A percentile compares a stretch with the other conserved stretches of the same genome.
Evolutionary conservation across 1,140 invertebrate genomes (phyloP).

Genomic region (Saxidomus purpurata): DNA sequence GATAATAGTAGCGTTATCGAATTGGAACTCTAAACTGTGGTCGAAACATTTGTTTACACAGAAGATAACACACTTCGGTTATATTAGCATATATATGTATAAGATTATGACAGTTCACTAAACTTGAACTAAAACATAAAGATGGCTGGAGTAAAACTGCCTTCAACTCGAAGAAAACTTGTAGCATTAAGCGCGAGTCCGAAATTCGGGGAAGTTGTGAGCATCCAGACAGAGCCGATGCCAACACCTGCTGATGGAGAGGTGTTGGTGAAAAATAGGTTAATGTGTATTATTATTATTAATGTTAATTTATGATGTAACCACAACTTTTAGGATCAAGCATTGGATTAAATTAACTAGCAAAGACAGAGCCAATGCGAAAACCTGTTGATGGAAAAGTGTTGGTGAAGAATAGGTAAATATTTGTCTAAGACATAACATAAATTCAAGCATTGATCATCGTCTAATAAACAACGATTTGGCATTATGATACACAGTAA

Average conservation of each 20-base stretch:
- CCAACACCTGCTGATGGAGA: slow-evolving; percentile 73
- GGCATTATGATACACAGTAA: no score
- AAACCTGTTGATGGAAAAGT: no score
- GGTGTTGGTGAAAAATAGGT: slow-evolving; percentile 75
- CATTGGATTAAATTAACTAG: no score
- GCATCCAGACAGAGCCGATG: slow-evolving; percentile 69
- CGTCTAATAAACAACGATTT: no score
- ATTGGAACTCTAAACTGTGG: no score
- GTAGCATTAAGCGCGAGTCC: slow-evolving; percentile 74
- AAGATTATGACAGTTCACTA: slow-evolving; percentile 28
- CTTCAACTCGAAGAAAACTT: slow-evolving; percentile 73
- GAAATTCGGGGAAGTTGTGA: slow-evolving; percentile 78
- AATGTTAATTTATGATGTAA: no score
- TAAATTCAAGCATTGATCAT: no score
- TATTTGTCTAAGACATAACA: no score
- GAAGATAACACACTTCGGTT: not conserved
- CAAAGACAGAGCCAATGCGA: no score
- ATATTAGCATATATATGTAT: not conserved
- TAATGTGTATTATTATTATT: no score
- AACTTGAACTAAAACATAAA: not conserved
- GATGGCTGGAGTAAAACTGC: slow-evolving; percentile 74
- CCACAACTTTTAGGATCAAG: slow-evolving; percentile 75
- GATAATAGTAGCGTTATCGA: no score
- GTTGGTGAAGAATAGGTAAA: slow-evolving; percentile 79
- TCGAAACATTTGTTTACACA: not conserved